Conservation (phyloP, 2,888 invertebrate species). For the Lasioglossum pauxillum region DNA sequence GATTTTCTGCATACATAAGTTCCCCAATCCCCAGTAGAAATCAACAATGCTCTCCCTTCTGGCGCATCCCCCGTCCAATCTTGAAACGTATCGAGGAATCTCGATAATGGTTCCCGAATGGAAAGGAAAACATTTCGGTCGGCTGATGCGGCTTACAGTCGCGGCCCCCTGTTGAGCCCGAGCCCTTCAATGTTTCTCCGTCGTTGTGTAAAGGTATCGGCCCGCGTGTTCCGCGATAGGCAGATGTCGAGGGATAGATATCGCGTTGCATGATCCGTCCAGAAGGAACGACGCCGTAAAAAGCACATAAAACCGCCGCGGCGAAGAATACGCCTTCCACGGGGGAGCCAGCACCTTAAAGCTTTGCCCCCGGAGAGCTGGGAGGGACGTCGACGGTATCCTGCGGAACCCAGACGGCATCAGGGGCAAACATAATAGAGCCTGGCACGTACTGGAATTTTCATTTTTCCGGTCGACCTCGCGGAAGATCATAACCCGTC, state of each 20-base stretch:
- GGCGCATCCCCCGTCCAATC: constrained; percentile 8
- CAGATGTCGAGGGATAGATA: constrained; percentile 58
- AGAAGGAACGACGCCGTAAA: constrained; percentile 69
- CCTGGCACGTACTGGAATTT: constrained; percentile 77
- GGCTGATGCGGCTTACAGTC: constrained; percentile 16
- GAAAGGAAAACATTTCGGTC: constrained; percentile 38
- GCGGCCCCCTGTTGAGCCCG: neutral
- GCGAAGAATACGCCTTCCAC: constrained; percentile 67
- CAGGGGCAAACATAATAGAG: constrained; percentile 73
- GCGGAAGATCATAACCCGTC: constrained; percentile 76
- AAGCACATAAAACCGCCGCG: constrained; percentile 66
- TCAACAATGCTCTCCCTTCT: constrained; percentile 14
- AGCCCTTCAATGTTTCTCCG: constrained; percentile 43
- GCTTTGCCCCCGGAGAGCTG: constrained; percentile 65
- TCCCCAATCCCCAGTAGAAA: constrained; percentile 18
- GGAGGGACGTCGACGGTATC: constrained; percentile 40
- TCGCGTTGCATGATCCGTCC: constrained; percentile 58
- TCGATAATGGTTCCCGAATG: constrained; percentile 14
- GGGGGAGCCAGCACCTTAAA: constrained; percentile 62
- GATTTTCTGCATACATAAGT: constrained; percentile 13
- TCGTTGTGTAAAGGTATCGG: constrained; percentile 23
- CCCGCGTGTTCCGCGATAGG: constrained; percentile 17
- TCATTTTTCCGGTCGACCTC: constrained; percentile 81
- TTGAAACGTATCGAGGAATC: constrained; percentile 25
- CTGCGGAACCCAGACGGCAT: constrained; percentile 27